Evolutionary conservation across 2,113 vertebrate species (phyloP).

Genomic region (Orthonyx spaldingii): DNA sequence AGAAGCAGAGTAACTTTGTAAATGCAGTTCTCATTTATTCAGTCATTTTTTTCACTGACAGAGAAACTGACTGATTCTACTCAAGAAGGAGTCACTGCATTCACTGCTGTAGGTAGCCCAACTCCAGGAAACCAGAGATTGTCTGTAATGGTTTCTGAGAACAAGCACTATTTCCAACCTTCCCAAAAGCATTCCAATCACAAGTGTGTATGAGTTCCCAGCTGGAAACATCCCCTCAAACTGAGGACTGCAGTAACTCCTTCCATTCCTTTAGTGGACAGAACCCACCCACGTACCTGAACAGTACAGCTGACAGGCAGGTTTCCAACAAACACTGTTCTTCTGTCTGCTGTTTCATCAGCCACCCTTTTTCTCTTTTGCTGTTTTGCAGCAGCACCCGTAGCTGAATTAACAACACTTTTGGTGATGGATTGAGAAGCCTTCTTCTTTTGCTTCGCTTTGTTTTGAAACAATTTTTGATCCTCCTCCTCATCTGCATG

Average conservation of each 20-base stretch:
- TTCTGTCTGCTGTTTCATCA: slow-evolving; percentile 72
- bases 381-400: not conserved
- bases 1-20: not conserved
- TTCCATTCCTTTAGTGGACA: not conserved
- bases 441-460: slow-evolving; percentile 56
- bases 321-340: slow-evolving; percentile 92
- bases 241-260: not conserved
- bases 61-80: not conserved
- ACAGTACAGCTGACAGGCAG: slow-evolving; percentile 79
- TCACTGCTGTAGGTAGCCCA: not conserved
- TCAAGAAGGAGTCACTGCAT: not conserved
- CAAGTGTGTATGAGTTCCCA: not conserved
- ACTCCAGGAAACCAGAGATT: not conserved
- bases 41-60: not conserved
- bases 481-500: slow-evolving; percentile 78
- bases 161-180: not conserved
- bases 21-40: not conserved
- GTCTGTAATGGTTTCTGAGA: not conserved
- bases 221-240: not conserved
- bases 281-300: slow-evolving; percentile 71
- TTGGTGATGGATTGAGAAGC: not conserved
- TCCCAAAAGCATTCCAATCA: not conserved
- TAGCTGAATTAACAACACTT: not conserved
- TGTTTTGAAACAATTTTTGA: slow-evolving; percentile 26
- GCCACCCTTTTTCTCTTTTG: slow-evolving; percentile 23